Base-by-base conservation (phyloP, 2,797 vertebrate species). In the Myotis vivesi region DNA sequence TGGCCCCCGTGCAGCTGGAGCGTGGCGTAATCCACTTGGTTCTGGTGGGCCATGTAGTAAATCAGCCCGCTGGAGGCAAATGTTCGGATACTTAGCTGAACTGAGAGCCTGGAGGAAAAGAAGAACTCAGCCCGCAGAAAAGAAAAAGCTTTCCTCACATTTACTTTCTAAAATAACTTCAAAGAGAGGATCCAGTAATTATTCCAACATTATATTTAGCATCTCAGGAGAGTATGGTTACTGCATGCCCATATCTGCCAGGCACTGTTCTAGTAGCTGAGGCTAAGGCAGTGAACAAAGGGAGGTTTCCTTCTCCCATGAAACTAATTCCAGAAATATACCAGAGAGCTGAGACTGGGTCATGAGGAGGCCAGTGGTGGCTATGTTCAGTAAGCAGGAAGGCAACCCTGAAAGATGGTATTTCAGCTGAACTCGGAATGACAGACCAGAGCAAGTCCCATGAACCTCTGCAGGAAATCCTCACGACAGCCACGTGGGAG, bases 21-120 rank as follows among this genome's bases (percentile, higher is more conserved):
- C 1, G 98, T 95, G 11, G 99, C 98, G 19, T 98, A 99, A 97
- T 99, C 99, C 95, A 98, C 98, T 89, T 99, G 99, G 96, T 99
- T 99, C 95, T 98, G 98, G 87, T 99, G 99, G 9, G 99, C 98
- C 95, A 99, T 98, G 95, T 99, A 99, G 97, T 99, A 98, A 93
- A 99, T 95, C 77, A 99, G 92, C 0, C 99, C 99, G 3, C 98
- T 98, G 95, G 95, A 96, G 91, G 98, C 98, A 55, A 98, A 98
- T 5, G 99, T 99, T 85, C 99, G 98, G 69, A 99, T 76, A 0
- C 97, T 98, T 95, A 99, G 91, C 97, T 98, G 98, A 51, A 99
- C 30, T 0, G 98, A 98, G 87, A 99, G 97, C 86, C 99, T 99
- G 72, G 4, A 44, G 3, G 25, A 23, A 38, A 38, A 71, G 0